Percentiles rank a stretch among this genome's conserved stretches.
These are phyloP conservation scores for Drosophila pseudoobscura DNA, from an alignment of 1,140 invertebrate genomes.

Conservation along the genomic window DNA sequence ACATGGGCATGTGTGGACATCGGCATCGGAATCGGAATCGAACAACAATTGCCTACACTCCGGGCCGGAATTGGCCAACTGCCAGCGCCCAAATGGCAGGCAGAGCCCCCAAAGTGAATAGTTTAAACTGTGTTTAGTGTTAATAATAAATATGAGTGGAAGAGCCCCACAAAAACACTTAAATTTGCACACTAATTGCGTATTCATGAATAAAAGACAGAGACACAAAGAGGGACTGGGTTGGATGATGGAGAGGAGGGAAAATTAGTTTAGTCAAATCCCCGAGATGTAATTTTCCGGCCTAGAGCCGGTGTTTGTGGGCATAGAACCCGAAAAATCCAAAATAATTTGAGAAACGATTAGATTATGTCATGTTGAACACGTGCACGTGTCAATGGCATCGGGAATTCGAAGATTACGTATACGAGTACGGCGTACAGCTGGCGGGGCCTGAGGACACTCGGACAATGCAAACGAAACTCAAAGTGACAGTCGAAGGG, in stretches of 20 bases:
- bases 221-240: slow-evolving; percentile 15
- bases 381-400: slow-evolving; percentile 61
- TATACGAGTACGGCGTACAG: slow-evolving; percentile 10
- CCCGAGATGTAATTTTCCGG: slow-evolving; percentile 69
- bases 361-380: slow-evolving; percentile 79
- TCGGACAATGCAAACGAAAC: slow-evolving; percentile 31
- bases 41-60: slow-evolving; percentile 49
- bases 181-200: slow-evolving; percentile 76
- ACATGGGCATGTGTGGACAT: slow-evolving; percentile 36
- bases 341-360: slow-evolving; percentile 73
- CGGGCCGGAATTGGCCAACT: slow-evolving; percentile 47
- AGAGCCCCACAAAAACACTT: slow-evolving; percentile 59
- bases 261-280: slow-evolving; percentile 80
- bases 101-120: slow-evolving; percentile 60
- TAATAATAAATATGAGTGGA: slow-evolving; percentile 66
- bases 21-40: slow-evolving; percentile 23
- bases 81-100: slow-evolving; percentile 45
- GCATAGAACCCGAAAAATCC: slow-evolving; percentile 6
- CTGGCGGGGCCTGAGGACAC: background rate
- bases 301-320: slow-evolving; percentile 44
- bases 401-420: slow-evolving; percentile 58
- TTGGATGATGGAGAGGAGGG: background rate
- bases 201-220: slow-evolving; percentile 77
- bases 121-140: slow-evolving; percentile 67
- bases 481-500: slow-evolving; percentile 59